Conservation (phyloP, 2,113 vertebrate genomes). For the Dicaeum eximium region DNA sequence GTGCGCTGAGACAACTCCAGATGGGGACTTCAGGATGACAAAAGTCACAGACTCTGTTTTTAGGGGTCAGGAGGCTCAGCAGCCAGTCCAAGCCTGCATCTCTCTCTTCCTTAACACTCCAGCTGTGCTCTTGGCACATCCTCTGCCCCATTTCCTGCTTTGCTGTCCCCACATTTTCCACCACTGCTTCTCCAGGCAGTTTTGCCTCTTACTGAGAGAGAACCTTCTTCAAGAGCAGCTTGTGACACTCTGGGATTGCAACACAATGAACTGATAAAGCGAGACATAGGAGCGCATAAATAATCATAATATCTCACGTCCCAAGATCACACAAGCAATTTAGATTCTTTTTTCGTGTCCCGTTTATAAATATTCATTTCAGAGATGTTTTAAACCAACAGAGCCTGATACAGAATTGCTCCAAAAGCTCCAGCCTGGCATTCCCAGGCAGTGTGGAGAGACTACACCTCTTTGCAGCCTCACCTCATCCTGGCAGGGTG, state of each 20-base stretch:
- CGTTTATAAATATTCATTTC: constrained; percentile 50
- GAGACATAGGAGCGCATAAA: background rate
- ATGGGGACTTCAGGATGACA: background rate
- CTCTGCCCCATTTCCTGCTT: background rate
- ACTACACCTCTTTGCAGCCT: background rate
- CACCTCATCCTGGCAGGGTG: background rate
- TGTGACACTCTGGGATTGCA: background rate
- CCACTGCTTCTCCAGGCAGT: background rate
- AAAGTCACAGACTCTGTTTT: background rate
- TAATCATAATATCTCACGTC: constrained; percentile 14
- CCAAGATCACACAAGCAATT: constrained; percentile 39
- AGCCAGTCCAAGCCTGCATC: background rate
- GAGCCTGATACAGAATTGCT: background rate
- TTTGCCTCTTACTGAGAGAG: background rate
- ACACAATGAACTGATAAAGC: background rate
- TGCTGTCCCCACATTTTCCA: background rate
- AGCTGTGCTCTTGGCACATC: fast-evolving
- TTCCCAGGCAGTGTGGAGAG: background rate
- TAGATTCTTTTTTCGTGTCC: background rate
- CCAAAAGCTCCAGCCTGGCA: background rate
- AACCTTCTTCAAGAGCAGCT: background rate
- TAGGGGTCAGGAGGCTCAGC: background rate
- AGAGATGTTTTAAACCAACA: constrained; percentile 30
- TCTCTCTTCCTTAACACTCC: background rate
- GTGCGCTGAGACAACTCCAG: background rate